Percentiles rank a stretch among this genome's conserved stretches.
phyloP scores from a whole-genome alignment of 1,140 invertebrate genomes.

The Cotesia glomerata region DNA sequence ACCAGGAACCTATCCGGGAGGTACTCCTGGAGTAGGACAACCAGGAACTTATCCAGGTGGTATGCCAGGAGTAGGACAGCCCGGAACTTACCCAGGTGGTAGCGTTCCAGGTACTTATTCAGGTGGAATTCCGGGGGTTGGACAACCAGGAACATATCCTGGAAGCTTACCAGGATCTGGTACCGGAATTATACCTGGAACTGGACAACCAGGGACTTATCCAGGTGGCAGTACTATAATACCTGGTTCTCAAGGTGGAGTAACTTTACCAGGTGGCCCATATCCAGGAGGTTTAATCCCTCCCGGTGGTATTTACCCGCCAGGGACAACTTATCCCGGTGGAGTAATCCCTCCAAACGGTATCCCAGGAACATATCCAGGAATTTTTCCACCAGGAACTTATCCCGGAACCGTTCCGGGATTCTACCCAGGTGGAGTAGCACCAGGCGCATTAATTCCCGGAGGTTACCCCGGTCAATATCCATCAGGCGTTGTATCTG shows the following conservation, averaged over 20 bases:
- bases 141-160: conserved; percentile 17
- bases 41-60: conserved; percentile 8
- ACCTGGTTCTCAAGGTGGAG: neutral
- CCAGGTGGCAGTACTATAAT: conserved; percentile 9
- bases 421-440: conserved; percentile 3
- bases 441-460: neutral
- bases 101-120: conserved; percentile 13
- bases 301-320: neutral
- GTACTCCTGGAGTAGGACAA: neutral
- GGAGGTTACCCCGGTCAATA: conserved; percentile 29
- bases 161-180: conserved; percentile 28
- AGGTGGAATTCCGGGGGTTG: conserved; percentile 18
- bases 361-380: neutral
- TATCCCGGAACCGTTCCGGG: neutral
- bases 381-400: neutral
- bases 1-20: neutral
- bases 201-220: conserved; percentile 27
- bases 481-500: neutral
- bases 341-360: neutral
- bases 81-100: neutral
- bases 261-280: neutral
- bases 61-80: no score
- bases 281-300: conserved; percentile 1
- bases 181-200: conserved; percentile 1
- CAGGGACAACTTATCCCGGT: conserved; percentile 3